phyloP scores from a whole-genome alignment of 2,888 invertebrate genomes.

The Lordiphosa fenestrarum region DNA sequence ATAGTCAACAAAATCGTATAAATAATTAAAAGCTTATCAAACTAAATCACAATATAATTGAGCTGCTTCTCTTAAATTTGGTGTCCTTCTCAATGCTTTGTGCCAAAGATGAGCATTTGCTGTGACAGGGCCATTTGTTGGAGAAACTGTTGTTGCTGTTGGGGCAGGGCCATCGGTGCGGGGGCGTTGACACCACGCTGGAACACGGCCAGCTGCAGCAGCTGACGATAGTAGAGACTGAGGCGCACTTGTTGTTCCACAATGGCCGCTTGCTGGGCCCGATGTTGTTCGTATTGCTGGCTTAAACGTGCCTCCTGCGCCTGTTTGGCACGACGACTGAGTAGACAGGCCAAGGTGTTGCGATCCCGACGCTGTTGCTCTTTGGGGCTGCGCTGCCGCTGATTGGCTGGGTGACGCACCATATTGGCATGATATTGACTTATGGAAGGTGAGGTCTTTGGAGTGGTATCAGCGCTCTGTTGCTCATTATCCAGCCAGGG shows the following conservation, averaged over 20 bases:
- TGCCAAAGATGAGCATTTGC: constrained; percentile 54
- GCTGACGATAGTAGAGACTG: constrained; percentile 63
- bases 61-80: no score
- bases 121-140: constrained; percentile 62
- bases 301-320: constrained; percentile 58
- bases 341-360: constrained; percentile 68
- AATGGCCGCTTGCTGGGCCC: constrained; percentile 37
- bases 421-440: constrained; percentile 67
- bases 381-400: constrained; percentile 48
- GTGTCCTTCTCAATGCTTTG: constrained; percentile 17
- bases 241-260: constrained; percentile 62
- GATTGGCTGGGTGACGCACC: constrained; percentile 44
- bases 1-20: not conserved
- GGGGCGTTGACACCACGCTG: constrained; percentile 26
- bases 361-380: constrained; percentile 74
- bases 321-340: constrained; percentile 66
- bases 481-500: constrained; percentile 58
- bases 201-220: constrained; percentile 57
- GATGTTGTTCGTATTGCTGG: constrained; percentile 57
- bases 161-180: constrained; percentile 26
- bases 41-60: not conserved
- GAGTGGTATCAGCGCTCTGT: constrained; percentile 1
- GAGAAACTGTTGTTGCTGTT: constrained; percentile 59
- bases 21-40: not conserved
- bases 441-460: constrained; percentile 18